These are phyloP conservation scores for Colletes gigas DNA, from an alignment of 1,140 invertebrate species.

Conservation along the genomic window DNA sequence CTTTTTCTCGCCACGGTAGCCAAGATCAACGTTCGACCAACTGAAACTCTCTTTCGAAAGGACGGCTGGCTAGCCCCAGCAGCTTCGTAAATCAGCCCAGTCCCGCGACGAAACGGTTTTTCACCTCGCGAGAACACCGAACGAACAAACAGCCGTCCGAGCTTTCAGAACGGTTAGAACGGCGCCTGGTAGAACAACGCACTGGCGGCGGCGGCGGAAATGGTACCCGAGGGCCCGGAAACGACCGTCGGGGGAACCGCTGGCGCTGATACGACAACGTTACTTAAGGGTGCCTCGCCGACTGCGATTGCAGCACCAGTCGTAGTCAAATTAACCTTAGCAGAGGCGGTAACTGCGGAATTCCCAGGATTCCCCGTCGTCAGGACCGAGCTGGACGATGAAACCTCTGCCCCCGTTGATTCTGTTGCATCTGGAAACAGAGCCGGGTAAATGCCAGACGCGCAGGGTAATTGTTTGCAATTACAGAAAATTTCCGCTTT, in stretches of 20 bases:
- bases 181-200: not conserved
- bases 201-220: not conserved
- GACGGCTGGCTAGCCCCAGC: not conserved
- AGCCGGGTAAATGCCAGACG: not conserved
- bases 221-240: constrained; percentile 6
- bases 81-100: not conserved
- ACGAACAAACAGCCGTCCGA: not conserved
- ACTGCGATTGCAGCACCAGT: constrained; percentile 6
- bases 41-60: constrained; percentile 27
- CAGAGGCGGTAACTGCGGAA: not conserved
- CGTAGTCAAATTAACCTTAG: constrained; percentile 34
- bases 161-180: not conserved
- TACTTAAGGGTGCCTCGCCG: constrained; percentile 18
- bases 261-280: constrained; percentile 17
- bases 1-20: not conserved
- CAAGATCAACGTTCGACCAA: too few relatives aligned
- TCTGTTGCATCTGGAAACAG: constrained; percentile 21
- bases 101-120: not conserved
- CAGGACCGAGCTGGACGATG: constrained; percentile 1
- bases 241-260: not conserved
- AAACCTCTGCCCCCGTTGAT: not conserved
- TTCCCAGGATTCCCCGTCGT: constrained; percentile 1
- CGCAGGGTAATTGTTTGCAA: not conserved
- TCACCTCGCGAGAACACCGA: too few relatives aligned
- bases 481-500: not conserved